Percentiles rank a stretch among this genome's conserved stretches.
Evolutionary conservation across 2,797 vertebrate genomes (phyloP).

Genomic region (Champsocephalus gunnari): DNA sequence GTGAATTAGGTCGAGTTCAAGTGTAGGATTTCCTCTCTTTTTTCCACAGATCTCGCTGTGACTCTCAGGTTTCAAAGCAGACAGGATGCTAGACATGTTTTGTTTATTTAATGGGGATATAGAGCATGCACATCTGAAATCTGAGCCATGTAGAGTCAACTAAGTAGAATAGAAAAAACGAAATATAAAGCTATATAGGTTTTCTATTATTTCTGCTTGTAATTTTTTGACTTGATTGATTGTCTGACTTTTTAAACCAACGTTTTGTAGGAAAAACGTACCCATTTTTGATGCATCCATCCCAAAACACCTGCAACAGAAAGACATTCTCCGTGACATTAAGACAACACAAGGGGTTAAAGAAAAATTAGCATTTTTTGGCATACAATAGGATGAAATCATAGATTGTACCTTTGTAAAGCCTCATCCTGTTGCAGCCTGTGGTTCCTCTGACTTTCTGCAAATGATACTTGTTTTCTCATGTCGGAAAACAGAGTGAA

Average conservation of each 20-base stretch:
- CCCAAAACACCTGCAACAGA: constrained; percentile 26
- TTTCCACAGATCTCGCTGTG: constrained; percentile 37
- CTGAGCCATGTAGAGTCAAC: background rate
- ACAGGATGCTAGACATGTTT: constrained; percentile 8
- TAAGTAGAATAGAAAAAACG: background rate
- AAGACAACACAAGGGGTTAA: background rate
- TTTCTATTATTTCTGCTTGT: background rate
- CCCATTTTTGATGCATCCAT: constrained; percentile 24
- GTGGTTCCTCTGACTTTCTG: constrained; percentile 17
- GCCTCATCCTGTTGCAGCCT: constrained; percentile 9
- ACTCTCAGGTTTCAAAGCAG: constrained; percentile 51
- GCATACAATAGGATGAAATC: accelerated
- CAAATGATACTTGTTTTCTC: constrained; percentile 62
- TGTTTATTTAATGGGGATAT: constrained; percentile 36
- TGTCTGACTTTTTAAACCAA: background rate
- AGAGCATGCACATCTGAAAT: constrained; percentile 13
- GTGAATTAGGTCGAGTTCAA: constrained; percentile 22
- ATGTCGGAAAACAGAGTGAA: constrained; percentile 10
- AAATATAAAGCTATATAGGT: background rate
- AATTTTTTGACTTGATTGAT: background rate
- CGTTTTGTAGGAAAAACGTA: constrained; percentile 7
- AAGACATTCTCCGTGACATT: background rate
- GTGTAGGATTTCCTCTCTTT: constrained; percentile 64
- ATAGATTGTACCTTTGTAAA: constrained; percentile 38
- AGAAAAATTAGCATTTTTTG: background rate